Evolutionary conservation across 1,140 invertebrate genomes (phyloP).

Genomic region (Spodoptera frugiperda): DNA sequence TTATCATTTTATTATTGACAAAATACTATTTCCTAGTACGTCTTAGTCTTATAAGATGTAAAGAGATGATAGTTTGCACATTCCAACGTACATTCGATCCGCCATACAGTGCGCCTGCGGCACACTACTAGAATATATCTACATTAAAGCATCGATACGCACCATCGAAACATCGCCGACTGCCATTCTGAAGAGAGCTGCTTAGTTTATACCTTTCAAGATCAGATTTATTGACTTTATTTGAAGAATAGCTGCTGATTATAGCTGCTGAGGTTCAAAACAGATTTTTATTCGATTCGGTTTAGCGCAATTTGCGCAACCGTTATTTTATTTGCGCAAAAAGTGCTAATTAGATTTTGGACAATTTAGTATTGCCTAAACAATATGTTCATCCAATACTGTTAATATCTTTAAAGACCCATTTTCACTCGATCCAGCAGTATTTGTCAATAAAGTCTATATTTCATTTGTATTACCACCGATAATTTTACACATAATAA

Average conservation of each 20-base stretch:
- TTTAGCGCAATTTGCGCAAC: too few relatives aligned
- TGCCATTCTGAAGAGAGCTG: slow-evolving; percentile 28
- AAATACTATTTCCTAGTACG: too few relatives aligned
- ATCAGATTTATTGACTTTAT: background rate
- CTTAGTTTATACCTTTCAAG: background rate
- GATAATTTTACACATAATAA: slow-evolving; percentile 12
- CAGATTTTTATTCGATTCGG: too few relatives aligned
- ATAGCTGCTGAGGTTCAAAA: too few relatives aligned
- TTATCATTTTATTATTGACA: too few relatives aligned
- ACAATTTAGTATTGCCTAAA: too few relatives aligned
- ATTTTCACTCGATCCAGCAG: background rate
- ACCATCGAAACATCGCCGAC: slow-evolving; percentile 40
- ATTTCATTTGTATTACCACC: background rate
- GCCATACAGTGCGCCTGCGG: background rate
- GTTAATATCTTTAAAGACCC: background rate
- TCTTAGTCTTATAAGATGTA: too few relatives aligned
- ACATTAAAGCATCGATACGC: slow-evolving; percentile 44
- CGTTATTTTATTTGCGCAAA: too few relatives aligned
- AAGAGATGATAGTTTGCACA: background rate
- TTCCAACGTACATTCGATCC: slow-evolving; percentile 1
- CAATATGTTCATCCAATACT: too few relatives aligned
- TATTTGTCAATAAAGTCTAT: slow-evolving; percentile 9
- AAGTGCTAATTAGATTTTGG: too few relatives aligned
- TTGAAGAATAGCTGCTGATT: too few relatives aligned
- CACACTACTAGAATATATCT: slow-evolving; percentile 32